A percentile compares a stretch with the other conserved stretches of the same genome.
Conservation (phyloP, 1,140 invertebrate genomes). For the Drosophila dunni region DNA sequence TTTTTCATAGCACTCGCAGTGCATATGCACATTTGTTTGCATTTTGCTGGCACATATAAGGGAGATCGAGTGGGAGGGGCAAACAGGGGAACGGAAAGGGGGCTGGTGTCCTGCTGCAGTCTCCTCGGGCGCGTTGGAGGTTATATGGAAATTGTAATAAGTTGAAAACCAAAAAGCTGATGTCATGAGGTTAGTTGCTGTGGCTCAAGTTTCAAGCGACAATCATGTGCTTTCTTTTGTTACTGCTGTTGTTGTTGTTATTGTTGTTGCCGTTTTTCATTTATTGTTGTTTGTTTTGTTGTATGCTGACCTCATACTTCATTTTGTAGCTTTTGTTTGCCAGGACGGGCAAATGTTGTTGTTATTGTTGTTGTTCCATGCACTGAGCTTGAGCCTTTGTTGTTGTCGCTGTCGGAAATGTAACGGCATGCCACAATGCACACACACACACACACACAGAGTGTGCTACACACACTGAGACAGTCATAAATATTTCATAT, state of each 20-base stretch:
- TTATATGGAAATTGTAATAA: slow-evolving; percentile 82
- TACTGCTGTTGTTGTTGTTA: slow-evolving; percentile 9
- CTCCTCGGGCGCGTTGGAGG: slow-evolving; percentile 58
- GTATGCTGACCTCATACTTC: slow-evolving; percentile 77
- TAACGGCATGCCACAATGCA: slow-evolving; percentile 62
- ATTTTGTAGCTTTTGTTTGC: slow-evolving; percentile 81
- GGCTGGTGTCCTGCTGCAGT: slow-evolving; percentile 32
- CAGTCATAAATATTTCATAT: slow-evolving; percentile 54
- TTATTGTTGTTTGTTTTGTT: slow-evolving; percentile 38
- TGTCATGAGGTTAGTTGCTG: slow-evolving; percentile 81
- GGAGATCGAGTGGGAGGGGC: neutral
- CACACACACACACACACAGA: slow-evolving; percentile 4
- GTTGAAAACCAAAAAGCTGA: slow-evolving; percentile 82
- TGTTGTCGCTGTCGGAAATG: slow-evolving; percentile 65
- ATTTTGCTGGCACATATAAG: slow-evolving; percentile 28
- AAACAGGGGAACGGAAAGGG: neutral
- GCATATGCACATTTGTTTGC: slow-evolving; percentile 77
- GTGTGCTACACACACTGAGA: slow-evolving; percentile 28
- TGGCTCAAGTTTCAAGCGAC: slow-evolving; percentile 82
- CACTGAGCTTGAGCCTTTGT: slow-evolving; percentile 51
- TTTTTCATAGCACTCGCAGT: slow-evolving; percentile 55
- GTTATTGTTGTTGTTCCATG: slow-evolving; percentile 60
- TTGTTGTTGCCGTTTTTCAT: slow-evolving; percentile 7
- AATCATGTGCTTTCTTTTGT: slow-evolving; percentile 80
- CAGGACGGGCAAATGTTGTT: slow-evolving; percentile 55